These are phyloP conservation scores for Tyria jacobaeae DNA, from an alignment of 2,888 invertebrate species.

Conservation along the genomic window DNA sequence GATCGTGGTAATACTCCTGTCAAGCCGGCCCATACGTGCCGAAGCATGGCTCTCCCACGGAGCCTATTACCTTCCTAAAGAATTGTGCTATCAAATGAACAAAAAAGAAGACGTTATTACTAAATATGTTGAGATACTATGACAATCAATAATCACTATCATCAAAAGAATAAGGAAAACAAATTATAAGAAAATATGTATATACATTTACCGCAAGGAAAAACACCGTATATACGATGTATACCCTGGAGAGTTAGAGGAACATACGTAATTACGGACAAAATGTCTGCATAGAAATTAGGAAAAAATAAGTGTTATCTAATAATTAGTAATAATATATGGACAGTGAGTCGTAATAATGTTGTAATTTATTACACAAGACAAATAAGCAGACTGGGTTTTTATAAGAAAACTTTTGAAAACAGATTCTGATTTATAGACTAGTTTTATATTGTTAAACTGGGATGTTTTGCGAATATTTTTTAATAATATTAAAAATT, in stretches of 20 bases:
- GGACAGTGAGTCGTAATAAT: not conserved
- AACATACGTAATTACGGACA: not conserved
- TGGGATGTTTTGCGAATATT: not conserved
- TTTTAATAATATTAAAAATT: not conserved
- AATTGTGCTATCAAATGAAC: no score
- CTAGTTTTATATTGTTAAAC: slow-evolving; percentile 1
- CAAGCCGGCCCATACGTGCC: no score
- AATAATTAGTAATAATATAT: not conserved
- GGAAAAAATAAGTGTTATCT: not conserved
- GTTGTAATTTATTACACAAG: not conserved
- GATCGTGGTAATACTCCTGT: no score
- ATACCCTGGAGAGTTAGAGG: not conserved
- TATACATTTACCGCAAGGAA: not conserved
- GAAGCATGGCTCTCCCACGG: no score
- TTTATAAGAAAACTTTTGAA: slow-evolving; percentile 5
- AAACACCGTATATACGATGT: not conserved
- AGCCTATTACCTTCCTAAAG: no score
- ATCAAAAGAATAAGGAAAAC: no score
- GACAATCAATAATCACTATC: no score
- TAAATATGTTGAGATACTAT: no score
- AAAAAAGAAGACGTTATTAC: no score
- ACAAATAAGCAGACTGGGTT: not conserved
- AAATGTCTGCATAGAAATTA: not conserved
- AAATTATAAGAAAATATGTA: no score
- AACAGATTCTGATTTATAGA: slow-evolving; percentile 6